phyloP scores from a whole-genome alignment of 1,140 invertebrate species.

The Hyposmocoma kahamanoa region DNA sequence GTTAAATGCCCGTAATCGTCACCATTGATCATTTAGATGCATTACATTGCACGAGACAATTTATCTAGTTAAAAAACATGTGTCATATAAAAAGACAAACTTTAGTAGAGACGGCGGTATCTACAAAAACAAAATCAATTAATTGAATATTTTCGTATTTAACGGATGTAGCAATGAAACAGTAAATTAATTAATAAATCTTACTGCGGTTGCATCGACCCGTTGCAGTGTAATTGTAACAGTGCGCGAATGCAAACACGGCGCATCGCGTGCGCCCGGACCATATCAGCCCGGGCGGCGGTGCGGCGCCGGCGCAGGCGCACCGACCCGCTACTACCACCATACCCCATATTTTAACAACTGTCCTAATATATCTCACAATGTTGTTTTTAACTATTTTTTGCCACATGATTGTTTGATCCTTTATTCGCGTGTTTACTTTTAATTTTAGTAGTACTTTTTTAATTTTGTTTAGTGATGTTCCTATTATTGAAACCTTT shows the following conservation, averaged over 20 bases:
- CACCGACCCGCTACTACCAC: no score
- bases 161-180: no score
- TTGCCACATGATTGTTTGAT: conserved; percentile 65
- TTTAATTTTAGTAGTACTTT: conserved; percentile 62
- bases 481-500: conserved; percentile 13
- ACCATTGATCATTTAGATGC: no score
- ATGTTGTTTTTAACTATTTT: conserved; percentile 72
- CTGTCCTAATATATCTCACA: conserved; percentile 73
- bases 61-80: no score
- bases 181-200: no score
- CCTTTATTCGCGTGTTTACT: conserved; percentile 60
- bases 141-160: no score
- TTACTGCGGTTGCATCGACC: background rate
- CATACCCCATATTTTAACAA: conserved; percentile 72
- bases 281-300: conserved; percentile 51
- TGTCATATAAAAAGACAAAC: no score
- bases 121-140: no score
- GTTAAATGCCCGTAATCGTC: no score
- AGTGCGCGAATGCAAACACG: conserved; percentile 41
- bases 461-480: conserved; percentile 19
- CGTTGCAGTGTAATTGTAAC: conserved; percentile 17
- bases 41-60: no score
- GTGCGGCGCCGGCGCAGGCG: conserved; percentile 15
- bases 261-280: conserved; percentile 61
- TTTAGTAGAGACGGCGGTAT: no score